phyloP scores from a whole-genome alignment of 1,140 invertebrate genomes.

The Chymomyza costata region DNA sequence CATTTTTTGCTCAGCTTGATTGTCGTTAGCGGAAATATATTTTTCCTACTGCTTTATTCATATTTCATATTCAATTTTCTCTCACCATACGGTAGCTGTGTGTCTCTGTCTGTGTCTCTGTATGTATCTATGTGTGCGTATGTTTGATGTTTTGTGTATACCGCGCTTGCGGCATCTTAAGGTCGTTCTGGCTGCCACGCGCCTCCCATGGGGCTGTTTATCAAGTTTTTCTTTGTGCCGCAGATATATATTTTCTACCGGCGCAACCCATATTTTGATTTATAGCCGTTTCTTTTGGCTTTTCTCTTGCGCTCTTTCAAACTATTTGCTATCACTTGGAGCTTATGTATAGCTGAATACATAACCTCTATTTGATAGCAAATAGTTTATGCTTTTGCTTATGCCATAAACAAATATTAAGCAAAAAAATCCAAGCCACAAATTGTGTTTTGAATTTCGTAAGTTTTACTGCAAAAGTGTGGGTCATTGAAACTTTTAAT shows the following conservation, averaged over 20 bases:
- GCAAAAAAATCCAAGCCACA: too few species aligned
- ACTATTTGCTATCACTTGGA: constrained; percentile 20
- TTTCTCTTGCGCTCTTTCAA: constrained; percentile 21
- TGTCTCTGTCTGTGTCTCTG: too few species aligned
- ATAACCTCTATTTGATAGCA: too few species aligned
- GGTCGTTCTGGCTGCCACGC: background rate
- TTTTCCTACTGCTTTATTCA: constrained; percentile 19
- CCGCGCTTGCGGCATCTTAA: constrained; percentile 18
- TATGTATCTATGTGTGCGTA: too few species aligned
- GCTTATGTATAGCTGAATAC: too few species aligned
- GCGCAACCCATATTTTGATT: constrained; percentile 27
- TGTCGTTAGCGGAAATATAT: constrained; percentile 44
- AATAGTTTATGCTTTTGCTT: background rate
- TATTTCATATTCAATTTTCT: constrained; percentile 33
- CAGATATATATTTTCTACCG: too few species aligned
- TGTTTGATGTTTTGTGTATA: too few species aligned
- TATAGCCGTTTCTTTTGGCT: constrained; percentile 9
- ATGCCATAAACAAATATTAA: constrained; percentile 12
- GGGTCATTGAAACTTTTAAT: too few species aligned
- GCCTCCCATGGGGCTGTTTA: constrained; percentile 7
- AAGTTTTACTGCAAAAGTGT: too few species aligned
- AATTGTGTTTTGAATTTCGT: too few species aligned
- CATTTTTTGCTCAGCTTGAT: constrained; percentile 38
- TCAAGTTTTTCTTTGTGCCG: constrained; percentile 19
- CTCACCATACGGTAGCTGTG: background rate